These are phyloP conservation scores for Ochotona princeps DNA, from an alignment of 2,113 vertebrate species.

Conservation along the genomic window DNA sequence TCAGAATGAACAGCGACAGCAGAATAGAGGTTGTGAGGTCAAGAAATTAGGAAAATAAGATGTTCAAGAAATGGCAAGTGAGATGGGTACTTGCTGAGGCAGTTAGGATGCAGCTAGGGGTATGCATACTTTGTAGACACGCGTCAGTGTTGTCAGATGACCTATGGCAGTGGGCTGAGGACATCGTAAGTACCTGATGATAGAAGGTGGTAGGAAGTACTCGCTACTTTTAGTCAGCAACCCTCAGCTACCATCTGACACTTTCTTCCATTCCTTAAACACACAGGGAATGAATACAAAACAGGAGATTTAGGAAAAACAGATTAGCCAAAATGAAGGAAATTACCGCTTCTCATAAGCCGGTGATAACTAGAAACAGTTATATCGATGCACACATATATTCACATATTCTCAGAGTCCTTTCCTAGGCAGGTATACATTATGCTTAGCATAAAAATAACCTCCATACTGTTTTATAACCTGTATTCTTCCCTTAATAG, in stretches of 20 bases:
- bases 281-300: neutral
- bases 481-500: neutral
- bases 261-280: constrained; percentile 8
- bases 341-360: constrained; percentile 50
- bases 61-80: neutral
- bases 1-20: neutral
- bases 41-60: neutral
- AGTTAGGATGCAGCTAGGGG: too few species aligned
- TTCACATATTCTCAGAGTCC: neutral
- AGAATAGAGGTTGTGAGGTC: neutral
- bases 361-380: neutral
- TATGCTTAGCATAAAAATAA: constrained; percentile 50
- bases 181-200: neutral
- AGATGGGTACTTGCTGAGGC: too few species aligned
- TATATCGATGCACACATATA: neutral
- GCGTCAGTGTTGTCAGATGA: neutral
- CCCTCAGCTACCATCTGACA: neutral
- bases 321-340: constrained; percentile 31
- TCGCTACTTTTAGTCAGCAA: neutral
- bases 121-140: too few species aligned
- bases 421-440: constrained; percentile 27
- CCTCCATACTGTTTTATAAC: constrained; percentile 17
- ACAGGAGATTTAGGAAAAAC: constrained; percentile 41
- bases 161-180: neutral
- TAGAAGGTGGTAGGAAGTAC: neutral